Evolutionary conservation across 2,113 vertebrate genomes (phyloP), one percentile per base, ranked within the genome.

Genomic region (Pachycephala philippinensis): DNA sequence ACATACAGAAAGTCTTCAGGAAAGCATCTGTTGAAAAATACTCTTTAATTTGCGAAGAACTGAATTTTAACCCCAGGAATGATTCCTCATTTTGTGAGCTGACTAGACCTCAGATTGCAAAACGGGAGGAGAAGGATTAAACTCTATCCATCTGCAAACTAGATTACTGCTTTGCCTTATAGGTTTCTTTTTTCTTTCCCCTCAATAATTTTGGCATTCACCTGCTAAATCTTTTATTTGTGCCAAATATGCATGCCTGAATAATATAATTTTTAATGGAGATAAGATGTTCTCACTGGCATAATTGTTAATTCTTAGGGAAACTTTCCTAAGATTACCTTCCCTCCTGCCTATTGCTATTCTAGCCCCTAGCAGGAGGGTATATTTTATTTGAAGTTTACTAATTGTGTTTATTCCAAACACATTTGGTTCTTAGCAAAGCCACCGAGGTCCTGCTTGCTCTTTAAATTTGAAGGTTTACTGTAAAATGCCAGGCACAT

Each of bases 401-500:
- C 79, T 94, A 95, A 97, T 95, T 92, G 82, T 82, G 90, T 97
- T 95, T 87, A 95, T 97, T 94, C 89, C 81, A 91, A 91, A 87
- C 66, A 70, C 39, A 74, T 75, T 72, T 92, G 56, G 60, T 76
- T 94, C 77, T 96, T 75, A 78, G 42, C n/a, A 84, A 95, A 95
- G 85, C 76, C 44, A 33, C 44, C 31, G 68, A 95, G 74, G 52
- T 94, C 87, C 90, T 85, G 60, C 85, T 74, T 93, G 45, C 71
- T 90, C 79, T 97, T 94, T 65, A 92, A 89, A 89, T 96, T 84
- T 94, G 65, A 84, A 93, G 33, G 53, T 94, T 94, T 95, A 88
- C 74, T 92, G 77, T 91, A 95, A 94, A 97, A 95, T 97, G 74
- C 84, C 56, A 83, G 47, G 60, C 74, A 95, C 90, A 97, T n/a